Evolutionary conservation across 2,797 vertebrate species (phyloP).

Genomic region (Ammospiza maritima): DNA sequence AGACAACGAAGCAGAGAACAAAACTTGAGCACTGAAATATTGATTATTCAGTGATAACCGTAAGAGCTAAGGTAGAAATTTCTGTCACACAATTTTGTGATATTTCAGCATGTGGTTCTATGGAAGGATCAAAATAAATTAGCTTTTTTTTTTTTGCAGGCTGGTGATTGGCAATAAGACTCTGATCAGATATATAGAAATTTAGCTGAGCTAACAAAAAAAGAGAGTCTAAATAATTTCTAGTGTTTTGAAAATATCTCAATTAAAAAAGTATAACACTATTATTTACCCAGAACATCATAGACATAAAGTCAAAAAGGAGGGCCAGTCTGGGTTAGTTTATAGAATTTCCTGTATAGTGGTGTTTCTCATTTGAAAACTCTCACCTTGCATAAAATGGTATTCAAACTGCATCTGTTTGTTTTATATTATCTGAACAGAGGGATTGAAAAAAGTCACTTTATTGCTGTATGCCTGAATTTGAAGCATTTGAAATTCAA

Average conservation of each 20-base stretch:
- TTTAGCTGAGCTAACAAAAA: background rate
- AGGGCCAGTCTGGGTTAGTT: background rate
- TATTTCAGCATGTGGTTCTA: background rate
- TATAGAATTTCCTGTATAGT: background rate
- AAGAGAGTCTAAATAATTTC: background rate
- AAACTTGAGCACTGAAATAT: background rate
- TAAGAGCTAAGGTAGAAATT: background rate
- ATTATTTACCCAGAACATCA: background rate
- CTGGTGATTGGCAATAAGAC: background rate
- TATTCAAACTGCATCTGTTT: background rate
- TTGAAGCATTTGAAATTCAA: background rate
- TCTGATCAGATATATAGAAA: background rate
- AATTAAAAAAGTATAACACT: background rate
- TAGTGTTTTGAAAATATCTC: background rate
- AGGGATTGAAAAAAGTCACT: background rate
- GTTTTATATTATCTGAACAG: background rate
- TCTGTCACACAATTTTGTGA: background rate
- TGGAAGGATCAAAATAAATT: background rate
- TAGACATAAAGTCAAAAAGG: background rate
- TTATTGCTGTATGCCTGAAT: background rate
- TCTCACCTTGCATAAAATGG: background rate
- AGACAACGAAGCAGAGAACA: background rate
- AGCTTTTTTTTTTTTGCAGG: background rate
- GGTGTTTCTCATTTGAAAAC: background rate
- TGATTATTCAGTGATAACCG: background rate